Conservation (phyloP, 1,140 invertebrate genomes). For the Scylla paramamosain region DNA sequence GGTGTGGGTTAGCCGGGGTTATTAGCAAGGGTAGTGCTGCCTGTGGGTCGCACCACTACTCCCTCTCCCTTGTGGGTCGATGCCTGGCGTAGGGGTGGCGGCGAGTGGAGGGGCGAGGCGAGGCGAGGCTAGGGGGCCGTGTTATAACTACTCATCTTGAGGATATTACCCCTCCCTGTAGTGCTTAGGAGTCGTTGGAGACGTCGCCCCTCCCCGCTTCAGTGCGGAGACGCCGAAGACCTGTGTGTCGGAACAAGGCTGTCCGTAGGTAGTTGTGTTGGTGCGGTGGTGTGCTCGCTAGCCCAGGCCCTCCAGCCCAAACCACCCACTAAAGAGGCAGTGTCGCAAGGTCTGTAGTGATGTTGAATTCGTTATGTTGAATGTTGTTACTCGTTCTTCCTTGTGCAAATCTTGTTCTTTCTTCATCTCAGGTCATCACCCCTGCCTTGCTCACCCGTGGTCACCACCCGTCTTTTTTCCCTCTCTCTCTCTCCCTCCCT, state of each 20-base stretch:
- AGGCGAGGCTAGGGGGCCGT: not conserved
- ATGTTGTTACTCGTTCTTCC: not conserved
- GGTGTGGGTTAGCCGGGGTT: constrained; percentile 17
- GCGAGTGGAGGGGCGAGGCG: not conserved
- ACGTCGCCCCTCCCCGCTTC: not conserved
- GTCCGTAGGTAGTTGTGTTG: not conserved
- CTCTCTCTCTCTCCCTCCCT: not conserved
- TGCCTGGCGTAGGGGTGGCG: not conserved
- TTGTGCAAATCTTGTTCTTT: not conserved
- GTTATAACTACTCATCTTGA: not conserved
- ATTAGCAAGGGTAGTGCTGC: constrained; percentile 10
- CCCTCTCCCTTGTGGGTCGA: not conserved
- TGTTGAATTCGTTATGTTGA: not conserved
- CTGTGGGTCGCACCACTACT: not conserved
- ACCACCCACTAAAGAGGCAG: not conserved
- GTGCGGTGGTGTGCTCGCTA: not conserved
- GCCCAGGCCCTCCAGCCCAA: not conserved
- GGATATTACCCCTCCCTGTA: not conserved
- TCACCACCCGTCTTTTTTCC: not conserved
- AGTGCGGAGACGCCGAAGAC: not conserved
- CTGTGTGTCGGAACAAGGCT: not conserved
- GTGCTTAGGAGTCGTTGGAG: not conserved
- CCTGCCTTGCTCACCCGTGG: not conserved
- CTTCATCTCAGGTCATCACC: not conserved
- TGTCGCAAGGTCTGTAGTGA: no score